A percentile compares a stretch with the other conserved stretches of the same genome.
These are phyloP conservation scores for Vultur gryphus DNA, from an alignment of 2,797 vertebrate species.

Conservation along the genomic window DNA sequence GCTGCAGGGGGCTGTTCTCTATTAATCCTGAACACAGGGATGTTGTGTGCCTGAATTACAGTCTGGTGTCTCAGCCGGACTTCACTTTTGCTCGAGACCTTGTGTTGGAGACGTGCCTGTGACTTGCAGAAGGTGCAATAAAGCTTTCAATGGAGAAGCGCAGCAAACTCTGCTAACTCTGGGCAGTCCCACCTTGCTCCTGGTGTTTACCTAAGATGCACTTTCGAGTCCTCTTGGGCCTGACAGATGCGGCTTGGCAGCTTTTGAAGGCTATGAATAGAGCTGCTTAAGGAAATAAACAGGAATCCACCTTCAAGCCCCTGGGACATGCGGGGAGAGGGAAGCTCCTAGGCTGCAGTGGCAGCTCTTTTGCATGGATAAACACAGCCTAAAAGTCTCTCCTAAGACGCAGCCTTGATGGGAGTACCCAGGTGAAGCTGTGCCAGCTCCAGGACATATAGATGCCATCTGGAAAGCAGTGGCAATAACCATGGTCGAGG, in stretches of 20 bases:
- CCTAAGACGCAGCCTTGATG: not conserved
- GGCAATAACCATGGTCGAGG: not conserved
- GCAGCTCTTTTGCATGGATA: not conserved
- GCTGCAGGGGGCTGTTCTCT: not conserved
- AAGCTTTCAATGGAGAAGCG: not conserved
- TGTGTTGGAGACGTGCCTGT: not conserved
- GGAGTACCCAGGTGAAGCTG: not conserved
- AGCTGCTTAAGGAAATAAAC: slow-evolving; percentile 41
- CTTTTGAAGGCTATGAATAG: slow-evolving; percentile 29
- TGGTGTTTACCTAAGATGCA: not conserved
- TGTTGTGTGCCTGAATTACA: not conserved
- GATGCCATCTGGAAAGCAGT: not conserved
- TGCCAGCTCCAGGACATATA: not conserved
- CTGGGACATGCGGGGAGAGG: not conserved
- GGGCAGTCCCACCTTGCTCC: not conserved
- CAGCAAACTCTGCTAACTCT: not conserved
- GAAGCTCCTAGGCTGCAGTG: not conserved
- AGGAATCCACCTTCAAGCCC: slow-evolving; percentile 6
- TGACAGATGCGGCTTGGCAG: slow-evolving; percentile 12
- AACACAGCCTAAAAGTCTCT: not conserved
- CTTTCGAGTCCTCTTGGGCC: not conserved
- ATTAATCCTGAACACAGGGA: fast-evolving
- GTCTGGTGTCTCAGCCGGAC: not conserved
- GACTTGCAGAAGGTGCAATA: not conserved
- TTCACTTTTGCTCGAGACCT: not conserved